phyloP scores from a whole-genome alignment of 1,140 invertebrate species.

The Drosophila miranda region DNA sequence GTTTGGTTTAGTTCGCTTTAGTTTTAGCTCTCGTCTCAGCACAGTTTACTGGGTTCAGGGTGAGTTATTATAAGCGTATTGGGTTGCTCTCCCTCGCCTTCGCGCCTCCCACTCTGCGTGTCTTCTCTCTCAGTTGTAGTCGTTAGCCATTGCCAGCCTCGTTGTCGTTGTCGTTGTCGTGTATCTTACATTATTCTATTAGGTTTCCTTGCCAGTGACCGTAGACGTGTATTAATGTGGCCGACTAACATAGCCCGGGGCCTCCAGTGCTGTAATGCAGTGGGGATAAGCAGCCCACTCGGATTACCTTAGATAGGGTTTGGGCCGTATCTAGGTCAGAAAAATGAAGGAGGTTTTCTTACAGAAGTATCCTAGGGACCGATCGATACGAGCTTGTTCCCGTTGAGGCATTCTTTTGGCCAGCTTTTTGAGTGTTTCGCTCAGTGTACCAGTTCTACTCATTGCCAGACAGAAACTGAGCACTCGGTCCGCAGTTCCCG shows the following conservation, averaged over 20 bases:
- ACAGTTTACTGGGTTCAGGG: conserved; percentile 78
- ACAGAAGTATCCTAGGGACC: no score
- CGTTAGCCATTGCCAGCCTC: conserved; percentile 53
- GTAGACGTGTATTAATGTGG: conserved; percentile 70
- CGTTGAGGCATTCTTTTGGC: background rate
- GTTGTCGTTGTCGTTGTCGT: conserved; percentile 42
- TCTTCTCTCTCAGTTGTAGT: conserved; percentile 38
- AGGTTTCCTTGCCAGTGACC: conserved; percentile 69
- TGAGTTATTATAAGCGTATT: conserved; percentile 81
- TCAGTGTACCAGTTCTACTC: background rate
- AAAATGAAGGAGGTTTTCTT: background rate
- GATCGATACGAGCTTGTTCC: background rate
- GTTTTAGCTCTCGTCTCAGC: conserved; percentile 56
- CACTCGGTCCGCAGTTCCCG: conserved; percentile 20
- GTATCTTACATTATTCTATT: conserved; percentile 80
- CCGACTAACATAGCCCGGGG: conserved; percentile 54
- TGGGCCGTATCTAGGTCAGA: conserved; percentile 30
- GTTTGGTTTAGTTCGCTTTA: conserved; percentile 68
- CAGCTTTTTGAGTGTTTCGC: background rate
- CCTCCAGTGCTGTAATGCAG: conserved; percentile 21
- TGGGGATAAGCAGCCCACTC: conserved; percentile 23
- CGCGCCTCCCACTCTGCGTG: background rate
- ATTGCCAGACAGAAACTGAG: conserved; percentile 33
- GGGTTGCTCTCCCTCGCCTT: conserved; percentile 44
- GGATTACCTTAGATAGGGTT: conserved; percentile 5